Evolutionary conservation across 1,140 invertebrate species (phyloP), one percentile per base, ranked within the genome.

Genomic region (Apis cerana): DNA sequence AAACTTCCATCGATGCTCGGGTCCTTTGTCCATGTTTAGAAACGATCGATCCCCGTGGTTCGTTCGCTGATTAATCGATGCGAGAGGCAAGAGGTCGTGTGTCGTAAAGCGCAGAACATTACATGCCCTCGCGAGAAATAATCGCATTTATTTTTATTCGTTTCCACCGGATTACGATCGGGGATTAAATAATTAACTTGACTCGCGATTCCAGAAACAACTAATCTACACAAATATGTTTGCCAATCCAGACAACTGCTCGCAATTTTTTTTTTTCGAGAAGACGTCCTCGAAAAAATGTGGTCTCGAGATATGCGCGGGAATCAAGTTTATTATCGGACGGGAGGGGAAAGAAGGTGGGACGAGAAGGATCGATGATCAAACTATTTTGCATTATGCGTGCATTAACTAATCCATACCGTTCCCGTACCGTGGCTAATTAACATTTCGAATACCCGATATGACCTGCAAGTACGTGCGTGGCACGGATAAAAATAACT

Each of bases 401-500:
- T 48, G 11, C 33, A 43, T 43, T 9, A 48, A 68, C 65, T n/a
- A 12, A 70, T 69, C 56, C 56, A 13, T 64, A 17, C 21, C 61
- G 4, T n/a, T 48, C 15, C 54, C 19, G 33, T 43, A 43, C 33
- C 33, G 17, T 11, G 64, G 17, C 72, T 59, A 82, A 82, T 76
- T 76, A 69, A 68, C 80, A 76, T 82, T 69, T 82, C 64, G 54
- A 62, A 54, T 19, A 52, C 21, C 48, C 62, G 72, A 76, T 56
- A 33, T 17, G 80, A 68, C 1, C n/a, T 9, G 74, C 71, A 13
- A 5, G 23, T 77, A 77, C 68, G 77, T 19, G 56, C 67, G n/a
- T 77, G 43, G 50, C 61, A 70, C 65, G 59, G 58, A 23, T 61
- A 79, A 80, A 84, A 84, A 87, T 80, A 87, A 76, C 77, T 67